A percentile compares a stretch with the other conserved stretches of the same genome.
These are phyloP conservation scores for Lemur catta DNA, from an alignment of 2,797 vertebrate species.

Conservation along the genomic window DNA sequence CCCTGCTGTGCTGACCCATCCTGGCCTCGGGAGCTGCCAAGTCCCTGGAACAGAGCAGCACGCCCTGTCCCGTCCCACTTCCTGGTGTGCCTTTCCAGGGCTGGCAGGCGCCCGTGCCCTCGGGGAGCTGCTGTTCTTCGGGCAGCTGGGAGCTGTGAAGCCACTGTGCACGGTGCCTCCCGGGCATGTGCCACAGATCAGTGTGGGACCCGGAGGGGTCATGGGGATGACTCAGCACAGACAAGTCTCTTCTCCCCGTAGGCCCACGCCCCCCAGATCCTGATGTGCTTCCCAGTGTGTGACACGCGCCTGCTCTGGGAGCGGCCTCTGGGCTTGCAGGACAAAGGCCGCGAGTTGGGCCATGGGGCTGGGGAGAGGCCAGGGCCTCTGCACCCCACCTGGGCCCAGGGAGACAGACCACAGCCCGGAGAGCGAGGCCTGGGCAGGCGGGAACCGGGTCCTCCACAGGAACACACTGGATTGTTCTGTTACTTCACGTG, in stretches of 20 bases:
- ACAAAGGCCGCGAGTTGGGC: not conserved
- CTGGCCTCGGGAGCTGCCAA: fast-evolving
- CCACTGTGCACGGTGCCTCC: not conserved
- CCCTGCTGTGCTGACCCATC: not conserved
- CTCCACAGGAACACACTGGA: not conserved
- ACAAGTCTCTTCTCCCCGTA: fast-evolving
- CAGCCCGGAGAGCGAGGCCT: not conserved
- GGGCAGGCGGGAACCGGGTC: not conserved
- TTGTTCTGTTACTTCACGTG: not conserved
- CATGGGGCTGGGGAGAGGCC: not conserved
- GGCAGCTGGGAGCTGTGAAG: not conserved
- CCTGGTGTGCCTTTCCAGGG: not conserved
- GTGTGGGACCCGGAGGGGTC: fast-evolving
- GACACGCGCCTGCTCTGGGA: not conserved
- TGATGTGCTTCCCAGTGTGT: fast-evolving
- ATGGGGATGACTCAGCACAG: not conserved
- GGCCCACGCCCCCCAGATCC: not conserved
- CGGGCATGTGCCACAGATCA: not conserved
- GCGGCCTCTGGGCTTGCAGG: not conserved
- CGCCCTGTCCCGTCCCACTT: not conserved
- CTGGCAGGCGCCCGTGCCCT: not conserved
- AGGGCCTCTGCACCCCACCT: not conserved
- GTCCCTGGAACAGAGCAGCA: not conserved
- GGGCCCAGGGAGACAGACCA: not conserved
- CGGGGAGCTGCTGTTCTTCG: not conserved